A percentile compares a stretch with the other conserved stretches of the same genome.
phyloP scores from a whole-genome alignment of 2,888 invertebrate species.

The Tetranychus truncatus region DNA sequence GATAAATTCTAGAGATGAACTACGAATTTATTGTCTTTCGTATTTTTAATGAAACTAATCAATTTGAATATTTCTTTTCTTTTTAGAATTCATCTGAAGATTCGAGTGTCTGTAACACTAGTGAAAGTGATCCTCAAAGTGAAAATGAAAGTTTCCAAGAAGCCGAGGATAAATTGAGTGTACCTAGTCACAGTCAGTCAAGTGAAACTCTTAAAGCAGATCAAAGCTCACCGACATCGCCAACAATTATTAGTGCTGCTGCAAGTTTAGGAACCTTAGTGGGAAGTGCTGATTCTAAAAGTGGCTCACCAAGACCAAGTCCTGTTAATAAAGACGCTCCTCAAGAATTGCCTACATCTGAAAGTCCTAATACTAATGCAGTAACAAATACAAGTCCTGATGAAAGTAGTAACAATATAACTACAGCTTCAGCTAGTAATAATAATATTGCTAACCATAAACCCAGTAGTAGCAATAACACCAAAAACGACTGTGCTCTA shows the following conservation, averaged over 20 bases:
- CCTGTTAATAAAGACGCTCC: conserved; percentile 4
- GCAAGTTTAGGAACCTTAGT: conserved; percentile 46
- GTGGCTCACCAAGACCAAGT: conserved; percentile 4
- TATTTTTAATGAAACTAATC: not conserved
- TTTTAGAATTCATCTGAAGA: conserved; percentile 5
- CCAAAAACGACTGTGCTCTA: not conserved
- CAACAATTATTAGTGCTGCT: conserved; percentile 46
- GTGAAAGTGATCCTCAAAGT: conserved; percentile 14
- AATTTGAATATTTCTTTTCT: not conserved
- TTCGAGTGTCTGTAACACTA: conserved; percentile 8
- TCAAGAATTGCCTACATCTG: not conserved
- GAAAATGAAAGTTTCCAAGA: conserved; percentile 6
- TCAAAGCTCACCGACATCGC: conserved; percentile 47
- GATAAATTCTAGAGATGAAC: too few species aligned
- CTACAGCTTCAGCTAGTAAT: not conserved
- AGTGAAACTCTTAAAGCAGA: conserved; percentile 57
- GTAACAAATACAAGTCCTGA: not conserved
- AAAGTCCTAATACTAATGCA: not conserved
- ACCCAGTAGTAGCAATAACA: not conserved
- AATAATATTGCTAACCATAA: not conserved
- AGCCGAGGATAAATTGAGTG: conserved; percentile 12
- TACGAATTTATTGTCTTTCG: too few species aligned
- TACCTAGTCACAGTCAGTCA: conserved; percentile 34
- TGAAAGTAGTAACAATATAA: not conserved
- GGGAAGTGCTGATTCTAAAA: conserved; percentile 36